Base-by-base conservation (phyloP, 64 coral and sea anemone species). In the Stichodactyla mertensii region DNA sequence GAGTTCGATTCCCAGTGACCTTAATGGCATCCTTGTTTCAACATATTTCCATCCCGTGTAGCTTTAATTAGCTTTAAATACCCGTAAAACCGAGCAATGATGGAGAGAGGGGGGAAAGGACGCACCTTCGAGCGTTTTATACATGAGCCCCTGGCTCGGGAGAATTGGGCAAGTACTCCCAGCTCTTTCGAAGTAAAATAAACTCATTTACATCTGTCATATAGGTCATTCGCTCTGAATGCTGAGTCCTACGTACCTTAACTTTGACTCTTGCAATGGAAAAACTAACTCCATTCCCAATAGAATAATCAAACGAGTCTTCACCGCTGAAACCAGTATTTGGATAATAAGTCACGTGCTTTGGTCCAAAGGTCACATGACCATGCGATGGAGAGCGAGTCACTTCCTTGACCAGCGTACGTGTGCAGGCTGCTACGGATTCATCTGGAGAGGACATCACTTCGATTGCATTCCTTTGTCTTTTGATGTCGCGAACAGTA, bases 311-410 rank as follows among this genome's bases (percentile, higher is more conserved):
- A 70, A 99, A 99, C 24, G 84, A 92, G 81, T 99, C 97, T 57
- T 92, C 91, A 36, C 97, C 97, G 7, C 53, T 57, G 69, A 99
- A 99, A 16, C 79, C 97, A 52, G 90, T 70, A 11, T 92, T 86
- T 19, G 97, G 97, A 31, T 99, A 99, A 51, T 99, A 99, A 10
- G 86, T 90, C 83, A 99, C 97, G 91, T 99, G 93, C 54, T 95
- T 99, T 4, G 93, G 85, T 20, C 93, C 88, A 71, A 92, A 83
- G 55, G 84, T 79, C 71, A 95, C 88, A 24, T 95, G 93, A 10
- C 97, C 97, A 59, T 99, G 88, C 51, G 53, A 84, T 78, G 97
- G 97, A 20, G 62, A 61, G 23, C 93, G 79, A 16, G 84, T 78
- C 54, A 99, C 86, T 64, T 90, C 93, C 55, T 92, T 99, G 57